Base-by-base conservation (phyloP, 1,140 invertebrate species). In the Drosophila baimaii region DNA sequence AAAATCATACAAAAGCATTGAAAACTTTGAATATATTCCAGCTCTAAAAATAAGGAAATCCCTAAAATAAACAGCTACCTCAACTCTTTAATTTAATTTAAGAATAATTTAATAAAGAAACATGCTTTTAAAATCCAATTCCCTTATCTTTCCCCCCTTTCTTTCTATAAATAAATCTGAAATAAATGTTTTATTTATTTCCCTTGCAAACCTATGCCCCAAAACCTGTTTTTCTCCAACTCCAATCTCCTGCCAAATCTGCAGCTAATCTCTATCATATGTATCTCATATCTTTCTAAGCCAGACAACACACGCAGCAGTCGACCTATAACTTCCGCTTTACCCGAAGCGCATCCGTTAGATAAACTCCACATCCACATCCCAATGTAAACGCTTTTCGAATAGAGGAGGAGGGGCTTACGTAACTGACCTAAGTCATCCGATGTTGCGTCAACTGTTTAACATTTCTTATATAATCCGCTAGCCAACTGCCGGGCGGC, bases 351-450 rank as follows among this genome's bases (percentile, higher is more conserved):
- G 66, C 69, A 72, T 72, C 69, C 69, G 69, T 72, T 71, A 71
- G 66, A 71, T 71, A 72, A 72, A 71, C 64, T 17, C 23, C 17
- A n/a, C 25, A 33, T 63, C 51, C 64, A 27, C 15, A 47, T 25
- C 46, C 47, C 51, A 70, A 25, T 25, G 49, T 31, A 58, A 72
- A 64, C 51, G 44, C 71, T 51, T 23, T 66, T 43, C 46, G 9
- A 57, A 31, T 44, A 5, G 47, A n/a, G n/a, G n/a, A n/a, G n/a
- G n/a, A n/a, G n/a, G 0, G 35, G 23, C 80, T 85, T 88, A 82
- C 79, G 64, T 85, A 82, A 85, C 82, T 86, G 82, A 85, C 82
- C 82, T 88, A 86, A 85, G 81, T 47, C 64, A 83, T 63, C 55
- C 41, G 41, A 13, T 54, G 59, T 73, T 74, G 59, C 70, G 81